A percentile compares a stretch with the other conserved stretches of the same genome.
phyloP scores from a whole-genome alignment of 2,888 invertebrate species.

The Teleogryllus oceanicus region DNA sequence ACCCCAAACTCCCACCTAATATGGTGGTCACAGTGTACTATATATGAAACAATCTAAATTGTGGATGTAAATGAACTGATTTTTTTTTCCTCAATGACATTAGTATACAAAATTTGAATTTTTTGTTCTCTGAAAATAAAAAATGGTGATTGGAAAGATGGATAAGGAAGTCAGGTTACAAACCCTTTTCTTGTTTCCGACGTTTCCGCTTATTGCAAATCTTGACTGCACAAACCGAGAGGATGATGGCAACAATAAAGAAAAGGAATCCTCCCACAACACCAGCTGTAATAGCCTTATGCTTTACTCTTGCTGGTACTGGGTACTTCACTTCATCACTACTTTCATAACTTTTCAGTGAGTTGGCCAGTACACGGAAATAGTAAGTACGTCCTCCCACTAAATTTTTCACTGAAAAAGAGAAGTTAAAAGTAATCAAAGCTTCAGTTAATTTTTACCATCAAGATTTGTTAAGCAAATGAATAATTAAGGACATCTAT shows the following conservation, averaged over 20 bases:
- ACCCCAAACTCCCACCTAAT: too few species aligned
- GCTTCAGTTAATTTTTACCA: neutral
- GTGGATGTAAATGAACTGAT: too few species aligned
- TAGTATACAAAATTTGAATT: too few species aligned
- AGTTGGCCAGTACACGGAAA: slow-evolving; percentile 86
- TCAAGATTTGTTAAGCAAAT: neutral
- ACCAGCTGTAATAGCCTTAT: slow-evolving; percentile 93
- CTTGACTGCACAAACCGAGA: slow-evolving; percentile 95
- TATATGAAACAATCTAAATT: too few species aligned
- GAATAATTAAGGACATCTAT: slow-evolving; percentile 40
- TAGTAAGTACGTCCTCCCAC: slow-evolving; percentile 88
- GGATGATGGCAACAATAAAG: slow-evolving; percentile 95
- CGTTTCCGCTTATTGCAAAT: slow-evolving; percentile 96
- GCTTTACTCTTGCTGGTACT: slow-evolving; percentile 86
- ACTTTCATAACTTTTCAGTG: slow-evolving; percentile 78
- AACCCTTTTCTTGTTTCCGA: slow-evolving; percentile 97
- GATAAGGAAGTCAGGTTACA: slow-evolving; percentile 37
- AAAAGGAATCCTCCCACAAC: slow-evolving; percentile 95
- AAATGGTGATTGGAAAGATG: too few species aligned
- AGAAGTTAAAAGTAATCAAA: slow-evolving; percentile 19
- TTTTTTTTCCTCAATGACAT: too few species aligned
- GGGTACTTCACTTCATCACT: slow-evolving; percentile 86
- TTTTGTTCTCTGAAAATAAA: too few species aligned
- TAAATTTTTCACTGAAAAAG: slow-evolving; percentile 76
- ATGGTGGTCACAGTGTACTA: too few species aligned